A percentile compares a stretch with the other conserved stretches of the same genome.
phyloP scores from a whole-genome alignment of 2,888 invertebrate genomes.

The Agonopterix subpropinquella region DNA sequence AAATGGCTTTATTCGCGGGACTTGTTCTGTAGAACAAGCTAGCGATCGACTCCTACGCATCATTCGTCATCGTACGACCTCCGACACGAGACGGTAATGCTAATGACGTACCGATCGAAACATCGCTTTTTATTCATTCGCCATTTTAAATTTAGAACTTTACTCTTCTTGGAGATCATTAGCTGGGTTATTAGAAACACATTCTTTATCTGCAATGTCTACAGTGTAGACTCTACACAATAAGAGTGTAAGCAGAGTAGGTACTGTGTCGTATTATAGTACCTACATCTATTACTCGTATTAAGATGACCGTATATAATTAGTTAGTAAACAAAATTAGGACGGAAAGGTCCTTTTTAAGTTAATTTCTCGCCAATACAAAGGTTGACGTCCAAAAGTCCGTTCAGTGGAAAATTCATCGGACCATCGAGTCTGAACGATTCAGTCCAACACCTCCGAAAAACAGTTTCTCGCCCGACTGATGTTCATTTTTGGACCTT shows the following conservation, averaged over 20 bases:
- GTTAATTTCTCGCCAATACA: slow-evolving; percentile 66
- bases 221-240: too few relatives aligned
- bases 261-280: background rate
- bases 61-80: slow-evolving; percentile 66
- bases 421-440: slow-evolving; percentile 67
- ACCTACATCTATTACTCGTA: slow-evolving; percentile 15
- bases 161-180: background rate
- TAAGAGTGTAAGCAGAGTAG: background rate
- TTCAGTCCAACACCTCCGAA: slow-evolving; percentile 71
- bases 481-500: slow-evolving; percentile 71
- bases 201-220: background rate
- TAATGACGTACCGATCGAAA: slow-evolving; percentile 44
- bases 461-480: slow-evolving; percentile 66
- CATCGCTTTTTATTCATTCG: slow-evolving; percentile 30
- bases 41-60: slow-evolving; percentile 63
- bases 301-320: slow-evolving; percentile 45
- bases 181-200: background rate
- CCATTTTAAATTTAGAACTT: slow-evolving; percentile 10
- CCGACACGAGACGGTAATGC: slow-evolving; percentile 38
- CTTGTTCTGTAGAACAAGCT: slow-evolving; percentile 35
- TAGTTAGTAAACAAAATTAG: slow-evolving; percentile 47
- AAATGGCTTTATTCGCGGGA: too few relatives aligned
- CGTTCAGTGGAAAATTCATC: slow-evolving; percentile 72
- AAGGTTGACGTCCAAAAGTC: slow-evolving; percentile 62
- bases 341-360: slow-evolving; percentile 60